phyloP scores from a whole-genome alignment of 2,113 vertebrate species.

The Oncorhynchus kisutch region DNA sequence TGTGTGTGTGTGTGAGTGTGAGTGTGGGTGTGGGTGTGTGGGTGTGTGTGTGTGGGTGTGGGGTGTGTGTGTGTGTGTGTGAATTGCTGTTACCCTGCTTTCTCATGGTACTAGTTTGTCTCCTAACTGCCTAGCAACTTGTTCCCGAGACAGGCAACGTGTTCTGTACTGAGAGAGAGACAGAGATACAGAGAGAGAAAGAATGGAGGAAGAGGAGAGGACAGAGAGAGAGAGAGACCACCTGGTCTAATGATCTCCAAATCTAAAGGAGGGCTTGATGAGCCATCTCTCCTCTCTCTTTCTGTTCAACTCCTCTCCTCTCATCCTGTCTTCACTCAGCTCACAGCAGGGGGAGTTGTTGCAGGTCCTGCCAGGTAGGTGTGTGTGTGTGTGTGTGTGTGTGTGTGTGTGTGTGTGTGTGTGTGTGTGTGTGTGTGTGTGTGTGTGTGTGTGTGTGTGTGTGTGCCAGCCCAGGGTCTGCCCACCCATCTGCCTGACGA shows the following conservation, averaged over 20 bases:
- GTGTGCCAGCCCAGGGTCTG: conserved; percentile 24
- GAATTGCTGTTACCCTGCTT: no score
- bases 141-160: background rate
- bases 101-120: no score
- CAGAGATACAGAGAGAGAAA: background rate
- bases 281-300: conserved; percentile 51
- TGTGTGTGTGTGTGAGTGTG: no score
- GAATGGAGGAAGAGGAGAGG: background rate
- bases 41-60: no score
- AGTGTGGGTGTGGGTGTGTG: no score
- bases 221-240: no score
- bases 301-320: conserved; percentile 41
- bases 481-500: conserved; percentile 53
- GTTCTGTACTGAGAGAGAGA: no score
- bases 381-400: no score
- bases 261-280: conserved; percentile 62
- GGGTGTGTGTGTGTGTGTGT: background rate
- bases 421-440: no score
- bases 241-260: conserved; percentile 58
- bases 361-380: conserved; percentile 53
- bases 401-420: no score
- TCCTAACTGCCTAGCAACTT: no score
- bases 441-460: conserved; percentile 3
- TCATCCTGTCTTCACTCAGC: conserved; percentile 29
- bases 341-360: conserved; percentile 51